These are phyloP conservation scores for Oryzaephilus surinamensis DNA, from an alignment of 1,140 invertebrate species.

Conservation along the genomic window DNA sequence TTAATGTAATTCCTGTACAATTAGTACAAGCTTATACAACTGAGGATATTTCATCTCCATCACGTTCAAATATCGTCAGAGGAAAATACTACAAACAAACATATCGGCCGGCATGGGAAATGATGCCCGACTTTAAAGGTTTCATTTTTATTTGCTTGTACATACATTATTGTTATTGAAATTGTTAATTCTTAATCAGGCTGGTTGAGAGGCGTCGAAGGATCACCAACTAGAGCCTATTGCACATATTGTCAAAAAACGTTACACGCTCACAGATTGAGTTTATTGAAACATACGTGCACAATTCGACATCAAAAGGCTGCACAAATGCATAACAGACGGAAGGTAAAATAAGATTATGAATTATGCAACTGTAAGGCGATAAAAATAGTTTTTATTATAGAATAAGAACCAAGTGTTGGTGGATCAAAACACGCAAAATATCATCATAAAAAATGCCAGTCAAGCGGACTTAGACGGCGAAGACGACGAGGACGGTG, in stretches of 20 bases:
- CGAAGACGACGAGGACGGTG: slow-evolving; percentile 19
- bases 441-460: slow-evolving; percentile 5
- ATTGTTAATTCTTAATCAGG: slow-evolving; percentile 35
- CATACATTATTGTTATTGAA: neutral
- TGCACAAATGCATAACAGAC: slow-evolving; percentile 31
- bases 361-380: neutral
- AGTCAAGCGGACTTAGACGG: slow-evolving; percentile 20
- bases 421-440: slow-evolving; percentile 7
- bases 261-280: slow-evolving; percentile 48
- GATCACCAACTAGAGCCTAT: slow-evolving; percentile 43
- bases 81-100: slow-evolving; percentile 43
- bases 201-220: slow-evolving; percentile 43
- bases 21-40: slow-evolving; percentile 19
- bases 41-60: slow-evolving; percentile 7
- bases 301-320: slow-evolving; percentile 47
- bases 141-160: slow-evolving; percentile 6
- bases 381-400: neutral
- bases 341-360: slow-evolving; percentile 17
- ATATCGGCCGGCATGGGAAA: slow-evolving; percentile 48
- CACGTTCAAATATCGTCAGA: slow-evolving; percentile 15
- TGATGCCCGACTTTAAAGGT: slow-evolving; percentile 48
- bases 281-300: slow-evolving; percentile 47
- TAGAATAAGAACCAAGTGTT: slow-evolving; percentile 6
- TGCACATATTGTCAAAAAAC: slow-evolving; percentile 47
- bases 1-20: slow-evolving; percentile 21